Percentiles rank a stretch among this genome's conserved stretches.
Evolutionary conservation across 92 coral and sea anemone species (phyloP).

Genomic region (Blastomussa wellsi): DNA sequence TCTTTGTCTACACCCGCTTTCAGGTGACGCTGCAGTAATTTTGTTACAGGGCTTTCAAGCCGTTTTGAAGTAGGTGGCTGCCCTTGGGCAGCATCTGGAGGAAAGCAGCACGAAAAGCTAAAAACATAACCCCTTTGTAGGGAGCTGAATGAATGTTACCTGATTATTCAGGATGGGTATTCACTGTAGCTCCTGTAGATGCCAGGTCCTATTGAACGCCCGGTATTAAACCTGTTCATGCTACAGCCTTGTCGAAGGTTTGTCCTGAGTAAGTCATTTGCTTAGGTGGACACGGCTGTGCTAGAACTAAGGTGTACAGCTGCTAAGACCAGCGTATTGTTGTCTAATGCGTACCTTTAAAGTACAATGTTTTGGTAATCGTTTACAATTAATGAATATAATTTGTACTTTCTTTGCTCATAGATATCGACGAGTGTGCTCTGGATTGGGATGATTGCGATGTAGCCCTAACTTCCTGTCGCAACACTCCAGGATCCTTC

Average conservation of each 20-base stretch:
- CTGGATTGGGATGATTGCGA: slow-evolving; percentile 27
- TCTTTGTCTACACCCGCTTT: neutral
- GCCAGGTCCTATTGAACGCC: too few relatives aligned
- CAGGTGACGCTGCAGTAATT: neutral
- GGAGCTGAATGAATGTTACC: too few relatives aligned
- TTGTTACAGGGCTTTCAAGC: too few relatives aligned
- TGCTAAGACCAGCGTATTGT: neutral
- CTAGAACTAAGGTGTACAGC: neutral
- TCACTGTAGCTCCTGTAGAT: too few relatives aligned
- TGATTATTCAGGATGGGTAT: too few relatives aligned
- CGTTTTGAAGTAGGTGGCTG: too few relatives aligned
- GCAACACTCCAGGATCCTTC: slow-evolving; percentile 37
- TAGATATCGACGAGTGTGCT: slow-evolving; percentile 47
- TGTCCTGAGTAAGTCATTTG: neutral
- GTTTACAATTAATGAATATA: neutral
- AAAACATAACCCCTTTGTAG: too few relatives aligned
- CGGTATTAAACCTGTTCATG: neutral
- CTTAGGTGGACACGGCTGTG: neutral
- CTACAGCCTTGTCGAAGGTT: neutral
- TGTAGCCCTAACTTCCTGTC: slow-evolving; percentile 17
- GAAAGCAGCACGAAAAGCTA: too few relatives aligned
- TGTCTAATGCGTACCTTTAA: neutral
- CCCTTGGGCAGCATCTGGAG: too few relatives aligned
- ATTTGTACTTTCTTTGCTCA: neutral
- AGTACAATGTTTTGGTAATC: neutral